phyloP scores from a whole-genome alignment of 1,140 invertebrate species.

The Pseudomyrmex sp. region DNA sequence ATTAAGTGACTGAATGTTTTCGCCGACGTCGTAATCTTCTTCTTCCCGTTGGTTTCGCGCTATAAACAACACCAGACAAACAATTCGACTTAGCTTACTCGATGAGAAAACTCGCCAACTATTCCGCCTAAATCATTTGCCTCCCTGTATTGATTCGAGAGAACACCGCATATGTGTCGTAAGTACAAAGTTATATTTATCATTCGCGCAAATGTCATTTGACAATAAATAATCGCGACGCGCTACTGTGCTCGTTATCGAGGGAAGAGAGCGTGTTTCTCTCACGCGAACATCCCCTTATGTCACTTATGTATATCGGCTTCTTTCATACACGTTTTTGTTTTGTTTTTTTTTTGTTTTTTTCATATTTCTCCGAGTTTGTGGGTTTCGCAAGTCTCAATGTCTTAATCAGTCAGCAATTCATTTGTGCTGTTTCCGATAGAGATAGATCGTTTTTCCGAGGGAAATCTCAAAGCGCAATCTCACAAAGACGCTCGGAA shows the following conservation, averaged over 20 bases:
- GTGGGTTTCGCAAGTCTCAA: no score
- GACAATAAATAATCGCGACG: constrained; percentile 49
- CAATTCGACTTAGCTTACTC: constrained; percentile 24
- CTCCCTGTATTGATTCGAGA: constrained; percentile 37
- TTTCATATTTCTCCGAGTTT: no score
- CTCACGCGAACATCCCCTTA: background rate
- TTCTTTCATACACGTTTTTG: background rate
- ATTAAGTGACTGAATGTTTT: constrained; percentile 29
- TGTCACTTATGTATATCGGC: constrained; percentile 7
- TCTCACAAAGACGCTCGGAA: no score
- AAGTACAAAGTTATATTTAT: constrained; percentile 54
- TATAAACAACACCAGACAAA: constrained; percentile 27
- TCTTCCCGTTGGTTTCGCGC: constrained; percentile 5
- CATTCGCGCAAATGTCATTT: constrained; percentile 20
- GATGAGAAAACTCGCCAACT: constrained; percentile 24
- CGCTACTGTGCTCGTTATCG: constrained; percentile 27
- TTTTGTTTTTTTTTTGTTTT: background rate
- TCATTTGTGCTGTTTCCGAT: no score
- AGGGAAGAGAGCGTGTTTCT: constrained; percentile 35
- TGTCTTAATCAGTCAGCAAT: no score
- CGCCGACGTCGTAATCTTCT: constrained; percentile 7
- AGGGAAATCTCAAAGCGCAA: no score
- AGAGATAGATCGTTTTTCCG: no score
- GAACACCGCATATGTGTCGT: constrained; percentile 42
- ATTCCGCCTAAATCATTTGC: constrained; percentile 31